phyloP scores from a whole-genome alignment of 2,888 invertebrate species.

The Drosophila neoperkinsi region DNA sequence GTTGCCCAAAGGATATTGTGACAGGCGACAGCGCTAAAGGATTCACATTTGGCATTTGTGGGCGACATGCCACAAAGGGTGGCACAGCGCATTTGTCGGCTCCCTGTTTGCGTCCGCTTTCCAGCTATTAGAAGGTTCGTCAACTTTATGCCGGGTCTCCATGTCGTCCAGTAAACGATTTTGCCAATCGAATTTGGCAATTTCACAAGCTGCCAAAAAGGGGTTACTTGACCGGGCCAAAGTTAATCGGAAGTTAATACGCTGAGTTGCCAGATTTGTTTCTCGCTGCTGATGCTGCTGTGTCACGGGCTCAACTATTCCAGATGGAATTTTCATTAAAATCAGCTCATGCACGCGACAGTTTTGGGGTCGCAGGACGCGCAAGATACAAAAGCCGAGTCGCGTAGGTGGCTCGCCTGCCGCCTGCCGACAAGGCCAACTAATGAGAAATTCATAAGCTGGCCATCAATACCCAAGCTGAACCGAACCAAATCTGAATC shows the following conservation, averaged over 20 bases:
- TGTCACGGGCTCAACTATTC: slow-evolving; percentile 71
- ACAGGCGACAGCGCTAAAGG: slow-evolving; percentile 72
- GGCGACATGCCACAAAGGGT: slow-evolving; percentile 61
- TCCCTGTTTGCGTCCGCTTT: slow-evolving; percentile 11
- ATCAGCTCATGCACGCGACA: slow-evolving; percentile 76
- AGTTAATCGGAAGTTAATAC: slow-evolving; percentile 85
- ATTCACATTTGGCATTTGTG: slow-evolving; percentile 44
- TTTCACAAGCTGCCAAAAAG: slow-evolving; percentile 72
- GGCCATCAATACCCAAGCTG: slow-evolving; percentile 24
- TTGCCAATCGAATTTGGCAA: slow-evolving; percentile 77
- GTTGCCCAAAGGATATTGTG: slow-evolving; percentile 80
- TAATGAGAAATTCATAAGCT: slow-evolving; percentile 81
- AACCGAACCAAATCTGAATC: slow-evolving; percentile 16
- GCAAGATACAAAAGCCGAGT: slow-evolving; percentile 9
- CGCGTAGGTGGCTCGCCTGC: slow-evolving; percentile 55
- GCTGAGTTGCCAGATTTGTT: slow-evolving; percentile 81
- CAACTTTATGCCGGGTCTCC: slow-evolving; percentile 30
- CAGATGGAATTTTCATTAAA: slow-evolving; percentile 81
- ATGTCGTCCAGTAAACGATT: slow-evolving; percentile 71
- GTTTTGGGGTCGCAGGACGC: slow-evolving; percentile 46
- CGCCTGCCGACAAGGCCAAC: slow-evolving; percentile 44
- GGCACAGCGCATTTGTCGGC: slow-evolving; percentile 39
- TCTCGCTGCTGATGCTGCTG: slow-evolving; percentile 40
- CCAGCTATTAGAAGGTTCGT: slow-evolving; percentile 69
- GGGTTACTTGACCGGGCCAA: slow-evolving; percentile 79